Conservation (phyloP, 2,888 invertebrate genomes). For the Scotopteryx bipunctaria region DNA sequence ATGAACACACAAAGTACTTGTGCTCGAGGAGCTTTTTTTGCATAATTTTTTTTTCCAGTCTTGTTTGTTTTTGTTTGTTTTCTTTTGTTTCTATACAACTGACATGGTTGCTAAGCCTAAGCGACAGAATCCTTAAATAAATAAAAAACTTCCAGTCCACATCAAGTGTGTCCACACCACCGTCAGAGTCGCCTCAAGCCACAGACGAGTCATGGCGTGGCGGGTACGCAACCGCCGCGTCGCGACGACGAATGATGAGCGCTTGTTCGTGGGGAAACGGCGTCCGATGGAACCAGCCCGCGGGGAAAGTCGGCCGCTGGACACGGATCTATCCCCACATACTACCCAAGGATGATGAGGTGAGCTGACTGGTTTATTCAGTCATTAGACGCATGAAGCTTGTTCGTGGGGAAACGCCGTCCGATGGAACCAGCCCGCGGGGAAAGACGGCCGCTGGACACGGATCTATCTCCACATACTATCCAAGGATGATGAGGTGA, state of each 20-base stretch:
- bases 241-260: constrained; percentile 63
- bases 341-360: constrained; percentile 64
- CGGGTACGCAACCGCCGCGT: constrained; percentile 72
- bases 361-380: too few species aligned
- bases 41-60: too few species aligned
- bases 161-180: constrained; percentile 47
- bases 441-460: constrained; percentile 89
- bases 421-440: constrained; percentile 86
- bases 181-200: constrained; percentile 32
- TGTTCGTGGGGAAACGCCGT: constrained; percentile 88
- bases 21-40: too few species aligned
- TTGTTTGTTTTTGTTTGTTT: too few species aligned
- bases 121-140: too few species aligned
- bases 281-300: constrained; percentile 86
- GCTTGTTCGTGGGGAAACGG: constrained; percentile 87
- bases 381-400: too few species aligned
- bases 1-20: too few species aligned
- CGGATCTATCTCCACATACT: constrained; percentile 86
- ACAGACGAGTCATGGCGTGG: constrained; percentile 75
- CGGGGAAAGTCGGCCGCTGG: constrained; percentile 88
- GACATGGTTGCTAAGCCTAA: too few species aligned
- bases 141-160: constrained; percentile 60
- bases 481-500: constrained; percentile 64
- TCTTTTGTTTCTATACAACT: too few species aligned
- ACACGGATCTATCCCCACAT: constrained; percentile 88